Percentiles rank a stretch among this genome's conserved stretches.
Conservation (phyloP, 2,888 invertebrate species). For the Orthosia gothica region DNA sequence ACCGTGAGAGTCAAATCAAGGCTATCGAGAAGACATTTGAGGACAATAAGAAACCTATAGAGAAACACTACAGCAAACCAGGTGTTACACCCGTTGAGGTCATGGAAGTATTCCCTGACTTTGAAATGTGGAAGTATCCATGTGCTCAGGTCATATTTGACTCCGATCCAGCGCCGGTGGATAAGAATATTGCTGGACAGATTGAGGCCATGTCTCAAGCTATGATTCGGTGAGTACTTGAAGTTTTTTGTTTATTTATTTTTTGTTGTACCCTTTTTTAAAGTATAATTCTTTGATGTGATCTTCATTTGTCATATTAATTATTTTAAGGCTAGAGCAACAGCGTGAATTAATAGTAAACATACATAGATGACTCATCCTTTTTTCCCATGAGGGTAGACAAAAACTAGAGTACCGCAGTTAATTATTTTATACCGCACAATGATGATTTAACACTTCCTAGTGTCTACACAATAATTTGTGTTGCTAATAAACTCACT, state of each 20-base stretch:
- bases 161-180: constrained; percentile 98
- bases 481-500: too few relatives aligned
- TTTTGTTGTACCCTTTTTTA: neutral
- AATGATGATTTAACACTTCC: too few relatives aligned
- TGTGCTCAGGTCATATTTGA: constrained; percentile 99
- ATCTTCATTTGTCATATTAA: too few relatives aligned
- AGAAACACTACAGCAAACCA: constrained; percentile 99
- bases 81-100: constrained; percentile 97
- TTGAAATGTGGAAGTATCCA: constrained; percentile 99
- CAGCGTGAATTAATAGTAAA: too few relatives aligned
- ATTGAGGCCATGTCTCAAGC: constrained; percentile 99
- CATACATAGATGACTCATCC: too few relatives aligned
- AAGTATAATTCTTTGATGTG: too few relatives aligned
- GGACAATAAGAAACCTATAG: constrained; percentile 96
- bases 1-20: constrained; percentile 98
- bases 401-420: neutral
- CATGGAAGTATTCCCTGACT: constrained; percentile 98
- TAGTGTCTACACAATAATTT: too few relatives aligned
- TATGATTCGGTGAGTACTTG: constrained; percentile 96
- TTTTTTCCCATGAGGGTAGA: too few relatives aligned
- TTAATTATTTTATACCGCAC: too few relatives aligned
- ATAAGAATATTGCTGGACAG: constrained; percentile 96
- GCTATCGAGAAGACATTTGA: constrained; percentile 99
- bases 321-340: too few relatives aligned
- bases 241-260: neutral